Percentiles rank a stretch among this genome's conserved stretches.
Conservation (phyloP, 2,888 invertebrate species). For the Eupithecia inturbata region DNA sequence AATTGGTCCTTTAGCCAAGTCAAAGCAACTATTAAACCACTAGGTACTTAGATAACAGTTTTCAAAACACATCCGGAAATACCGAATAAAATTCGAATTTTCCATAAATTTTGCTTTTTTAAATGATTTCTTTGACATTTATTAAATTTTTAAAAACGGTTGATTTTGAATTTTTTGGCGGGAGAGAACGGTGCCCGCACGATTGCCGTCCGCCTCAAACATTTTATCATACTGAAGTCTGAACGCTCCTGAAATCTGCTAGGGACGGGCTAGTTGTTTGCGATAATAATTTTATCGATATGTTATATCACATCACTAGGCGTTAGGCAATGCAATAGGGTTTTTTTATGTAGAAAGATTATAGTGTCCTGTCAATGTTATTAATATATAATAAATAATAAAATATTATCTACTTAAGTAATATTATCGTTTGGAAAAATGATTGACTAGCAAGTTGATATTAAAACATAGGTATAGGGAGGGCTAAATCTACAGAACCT, state of each 20-base stretch:
- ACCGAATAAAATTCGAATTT: slow-evolving; percentile 10
- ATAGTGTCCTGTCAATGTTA: background rate
- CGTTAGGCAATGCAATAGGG: background rate
- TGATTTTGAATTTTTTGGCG: slow-evolving; percentile 74
- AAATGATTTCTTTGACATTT: slow-evolving; percentile 12
- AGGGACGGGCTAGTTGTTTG: slow-evolving; percentile 65
- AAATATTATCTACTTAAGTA: background rate
- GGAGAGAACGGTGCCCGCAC: slow-evolving; percentile 60
- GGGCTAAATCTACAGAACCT: background rate
- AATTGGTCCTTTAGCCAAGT: slow-evolving; percentile 46
- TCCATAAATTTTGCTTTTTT: slow-evolving; percentile 21
- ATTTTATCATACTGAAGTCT: slow-evolving; percentile 76
- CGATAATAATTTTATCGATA: slow-evolving; percentile 54
- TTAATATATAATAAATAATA: background rate
- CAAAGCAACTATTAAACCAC: slow-evolving; percentile 17
- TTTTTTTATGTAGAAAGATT: background rate
- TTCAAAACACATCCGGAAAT: slow-evolving; percentile 23
- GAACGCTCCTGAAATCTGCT: slow-evolving; percentile 65
- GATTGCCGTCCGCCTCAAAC: slow-evolving; percentile 66
- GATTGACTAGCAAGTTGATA: background rate
- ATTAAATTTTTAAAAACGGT: slow-evolving; percentile 26
- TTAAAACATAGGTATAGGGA: background rate
- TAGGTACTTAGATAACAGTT: slow-evolving; percentile 16
- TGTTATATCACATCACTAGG: slow-evolving; percentile 42
- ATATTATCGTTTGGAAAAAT: background rate